Evolutionary conservation across 2,113 vertebrate genomes (phyloP), one percentile per base, ranked within the genome.

Genomic region (Glaucomys volans): DNA sequence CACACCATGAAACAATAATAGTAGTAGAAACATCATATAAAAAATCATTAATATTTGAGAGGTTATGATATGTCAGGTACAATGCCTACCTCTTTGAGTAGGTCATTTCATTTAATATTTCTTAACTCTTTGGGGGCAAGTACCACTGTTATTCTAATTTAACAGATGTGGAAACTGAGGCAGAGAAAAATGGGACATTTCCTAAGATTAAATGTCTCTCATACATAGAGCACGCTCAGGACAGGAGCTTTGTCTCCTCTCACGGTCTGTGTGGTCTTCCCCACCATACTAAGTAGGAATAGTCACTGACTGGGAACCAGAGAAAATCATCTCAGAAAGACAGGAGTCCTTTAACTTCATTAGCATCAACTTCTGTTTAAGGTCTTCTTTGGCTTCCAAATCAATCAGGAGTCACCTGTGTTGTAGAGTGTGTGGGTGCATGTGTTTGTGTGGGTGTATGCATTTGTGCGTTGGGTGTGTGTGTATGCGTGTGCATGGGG

Each of bases 321-420:
- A 95, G 64, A 5, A 26, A 20, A 37, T 94, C 44, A 82, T 90
- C 96, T 87, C 42, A 88, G 85, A 88, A 93, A 89, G n/a, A 52
- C 1, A 52, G 72, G 64, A 87, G 32, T 35, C 20, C 8, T 74
- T 90, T 40, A 47, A 64, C 28, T 84, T 76, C 54, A 69, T 74
- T 32, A 54, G 16, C 54, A 87, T 57, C 18, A 32, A 42, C 47
- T 85, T 87, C 67, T 50, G 32, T 11, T n/a, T 44, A 96, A 92
- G 42, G 24, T 16, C 22, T 50, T 87, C 67, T 89, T 85, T 66
- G n/a, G 37, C 54, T 82, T 95, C 40, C 66, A 86, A 88, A 79
- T 92, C 67, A 92, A 77, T 85, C 52, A 62, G 44, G 69, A 54
- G 2, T 71, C 40, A 35, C 71, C 2, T 66, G 24, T 50, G 30